Base-by-base conservation (phyloP, 1,140 invertebrate species). In the Caenorhabditis tropicalis region DNA sequence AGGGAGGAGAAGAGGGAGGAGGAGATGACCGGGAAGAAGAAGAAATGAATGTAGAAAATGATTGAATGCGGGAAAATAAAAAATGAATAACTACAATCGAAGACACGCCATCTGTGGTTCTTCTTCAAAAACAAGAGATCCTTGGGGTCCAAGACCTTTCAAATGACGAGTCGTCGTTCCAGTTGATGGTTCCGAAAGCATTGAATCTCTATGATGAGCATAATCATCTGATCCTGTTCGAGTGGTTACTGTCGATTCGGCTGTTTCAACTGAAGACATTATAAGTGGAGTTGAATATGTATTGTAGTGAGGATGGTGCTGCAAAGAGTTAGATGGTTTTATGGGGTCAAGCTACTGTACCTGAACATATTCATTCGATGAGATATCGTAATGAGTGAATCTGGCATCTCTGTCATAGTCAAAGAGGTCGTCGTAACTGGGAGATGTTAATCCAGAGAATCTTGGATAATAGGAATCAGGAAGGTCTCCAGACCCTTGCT, bases 401-500 rank as follows among this genome's bases (percentile, higher is more conserved):
- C 70, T 51, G 15, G 70, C 70, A 46, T 46, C 43, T 12, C 82
- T 21, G 58, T 49, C 43, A 21, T 60, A 82, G 27, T 85, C 84
- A 65, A 85, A 85, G 31, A 85, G n/a, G 46, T 85, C 84, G 19
- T 85, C 84, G 49, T 85, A 85, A 33, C 81, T 83, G 0, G 84
- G 81, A 48, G 84, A 85, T 6, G 84, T 85, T 24, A 85, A 53
- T 33, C 84, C 84, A 19, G 84, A 83, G 48, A 85, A 85, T 39
- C 84, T 16, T 6, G 84, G 84, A 16, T 83, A 85, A 48, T 85
- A 85, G 2, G 49, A 53, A 19, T 82, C 83, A 19, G 84, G 82
- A 10, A 83, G 21, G 29, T 83, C 84, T 10, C 81, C 81, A 16
- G 65, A 48, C 19, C 84, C 84, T 33, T 36, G 29, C 48, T 85